phyloP scores from a whole-genome alignment of 2,888 invertebrate species.

The Gymnocheta viridis region DNA sequence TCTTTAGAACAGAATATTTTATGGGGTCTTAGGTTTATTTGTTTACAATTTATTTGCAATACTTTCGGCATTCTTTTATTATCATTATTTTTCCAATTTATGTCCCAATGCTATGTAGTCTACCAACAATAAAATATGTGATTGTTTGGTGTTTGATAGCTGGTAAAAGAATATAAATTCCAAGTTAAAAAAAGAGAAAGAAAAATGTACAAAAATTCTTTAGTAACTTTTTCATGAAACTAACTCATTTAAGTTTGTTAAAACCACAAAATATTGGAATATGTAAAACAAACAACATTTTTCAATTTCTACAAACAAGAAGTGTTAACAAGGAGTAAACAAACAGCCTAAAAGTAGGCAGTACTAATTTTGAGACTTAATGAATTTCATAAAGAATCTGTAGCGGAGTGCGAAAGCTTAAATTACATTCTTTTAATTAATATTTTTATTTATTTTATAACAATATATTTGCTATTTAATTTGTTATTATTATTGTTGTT shows the following conservation, averaged over 20 bases:
- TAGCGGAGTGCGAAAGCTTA: neutral
- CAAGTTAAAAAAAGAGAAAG: neutral
- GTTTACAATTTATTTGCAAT: conserved; percentile 12
- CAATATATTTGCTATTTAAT: conserved; percentile 5
- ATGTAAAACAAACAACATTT: neutral
- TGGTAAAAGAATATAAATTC: conserved; percentile 18
- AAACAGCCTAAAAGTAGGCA: neutral
- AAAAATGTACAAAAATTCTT: conserved; percentile 26
- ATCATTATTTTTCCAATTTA: neutral
- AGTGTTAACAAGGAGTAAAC: neutral
- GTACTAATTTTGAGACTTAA: neutral
- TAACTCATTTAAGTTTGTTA: too few species aligned
- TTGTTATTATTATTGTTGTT: neutral
- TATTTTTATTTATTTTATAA: neutral
- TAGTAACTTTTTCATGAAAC: too few species aligned
- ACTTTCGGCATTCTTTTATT: conserved; percentile 19
- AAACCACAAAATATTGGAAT: too few species aligned
- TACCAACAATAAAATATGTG: conserved; percentile 18
- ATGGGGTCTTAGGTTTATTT: conserved; percentile 3
- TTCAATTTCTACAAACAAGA: neutral
- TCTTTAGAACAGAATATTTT: neutral
- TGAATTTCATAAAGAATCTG: neutral
- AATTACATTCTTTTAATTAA: neutral
- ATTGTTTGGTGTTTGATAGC: conserved; percentile 33
- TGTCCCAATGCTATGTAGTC: neutral